Evolutionary conservation across 2,113 vertebrate species (phyloP).

Genomic region (Lagenorhynchus albirostris): DNA sequence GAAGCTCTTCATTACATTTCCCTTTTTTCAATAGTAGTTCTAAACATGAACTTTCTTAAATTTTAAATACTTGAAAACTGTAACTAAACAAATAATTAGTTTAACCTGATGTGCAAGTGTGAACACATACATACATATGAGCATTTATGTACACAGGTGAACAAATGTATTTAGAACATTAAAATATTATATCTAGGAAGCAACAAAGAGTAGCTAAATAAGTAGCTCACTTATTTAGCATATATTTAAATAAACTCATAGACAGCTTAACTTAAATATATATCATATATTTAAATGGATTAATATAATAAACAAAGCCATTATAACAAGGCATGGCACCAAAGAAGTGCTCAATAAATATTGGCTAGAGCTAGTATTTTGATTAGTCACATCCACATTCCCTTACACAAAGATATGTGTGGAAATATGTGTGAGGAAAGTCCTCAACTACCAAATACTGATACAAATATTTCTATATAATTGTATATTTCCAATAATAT

Average conservation of each 20-base stretch:
- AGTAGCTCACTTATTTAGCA: neutral
- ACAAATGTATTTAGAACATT: neutral
- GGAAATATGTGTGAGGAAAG: neutral
- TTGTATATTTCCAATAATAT: neutral
- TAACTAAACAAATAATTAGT: neutral
- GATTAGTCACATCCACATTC: neutral
- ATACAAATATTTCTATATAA: neutral
- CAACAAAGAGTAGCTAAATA: neutral
- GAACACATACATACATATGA: neutral
- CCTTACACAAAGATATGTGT: neutral
- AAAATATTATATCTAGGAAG: neutral
- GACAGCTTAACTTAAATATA: neutral
- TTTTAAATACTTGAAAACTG: neutral
- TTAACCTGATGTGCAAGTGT: neutral
- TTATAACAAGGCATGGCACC: neutral
- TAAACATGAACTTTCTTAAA: neutral
- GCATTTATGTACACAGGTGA: neutral
- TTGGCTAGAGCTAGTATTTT: neutral
- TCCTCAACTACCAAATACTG: neutral
- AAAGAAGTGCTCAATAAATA: neutral
- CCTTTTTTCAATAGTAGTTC: neutral
- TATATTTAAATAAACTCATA: neutral
- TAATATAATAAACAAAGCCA: neutral
- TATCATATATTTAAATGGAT: neutral
- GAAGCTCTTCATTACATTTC: neutral